Evolutionary conservation across 1,140 invertebrate species (phyloP).

Genomic region (Drosophila aff.): DNA sequence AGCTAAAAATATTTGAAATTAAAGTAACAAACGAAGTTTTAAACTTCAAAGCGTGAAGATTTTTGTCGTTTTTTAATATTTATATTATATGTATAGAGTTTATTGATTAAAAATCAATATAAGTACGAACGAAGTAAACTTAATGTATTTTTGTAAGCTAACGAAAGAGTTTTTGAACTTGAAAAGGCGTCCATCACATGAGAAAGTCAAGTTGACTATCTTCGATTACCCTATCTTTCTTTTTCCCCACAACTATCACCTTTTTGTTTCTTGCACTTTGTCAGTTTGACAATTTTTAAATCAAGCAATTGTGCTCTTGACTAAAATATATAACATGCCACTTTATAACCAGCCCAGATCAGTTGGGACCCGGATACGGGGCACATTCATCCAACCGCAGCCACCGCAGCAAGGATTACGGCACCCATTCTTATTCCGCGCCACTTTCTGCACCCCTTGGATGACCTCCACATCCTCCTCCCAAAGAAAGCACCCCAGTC

Average conservation of each 20-base stretch:
- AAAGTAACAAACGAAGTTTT: neutral
- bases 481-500: neutral
- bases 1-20: slow-evolving; percentile 4
- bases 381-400: slow-evolving; percentile 38
- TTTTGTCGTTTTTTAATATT: neutral
- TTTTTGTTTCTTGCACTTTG: slow-evolving; percentile 29
- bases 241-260: neutral
- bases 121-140: neutral
- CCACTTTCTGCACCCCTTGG: neutral
- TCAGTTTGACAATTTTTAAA: slow-evolving; percentile 77
- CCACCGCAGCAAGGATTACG: slow-evolving; percentile 28
- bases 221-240: slow-evolving; percentile 1
- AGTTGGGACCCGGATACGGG: slow-evolving; percentile 4
- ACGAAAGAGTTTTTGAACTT: neutral
- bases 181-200: neutral
- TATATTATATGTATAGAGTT: too few relatives aligned
- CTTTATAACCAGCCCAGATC: slow-evolving; percentile 46
- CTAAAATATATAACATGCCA: slow-evolving; percentile 73
- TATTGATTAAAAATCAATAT: too few relatives aligned
- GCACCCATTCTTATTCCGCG: neutral
- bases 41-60: neutral
- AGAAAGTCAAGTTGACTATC: neutral
- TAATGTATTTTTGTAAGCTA: neutral
- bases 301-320: slow-evolving; percentile 74
- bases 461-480: neutral